Base-by-base conservation (phyloP, 1,140 invertebrate genomes). In the Saccostrea glomerata region DNA sequence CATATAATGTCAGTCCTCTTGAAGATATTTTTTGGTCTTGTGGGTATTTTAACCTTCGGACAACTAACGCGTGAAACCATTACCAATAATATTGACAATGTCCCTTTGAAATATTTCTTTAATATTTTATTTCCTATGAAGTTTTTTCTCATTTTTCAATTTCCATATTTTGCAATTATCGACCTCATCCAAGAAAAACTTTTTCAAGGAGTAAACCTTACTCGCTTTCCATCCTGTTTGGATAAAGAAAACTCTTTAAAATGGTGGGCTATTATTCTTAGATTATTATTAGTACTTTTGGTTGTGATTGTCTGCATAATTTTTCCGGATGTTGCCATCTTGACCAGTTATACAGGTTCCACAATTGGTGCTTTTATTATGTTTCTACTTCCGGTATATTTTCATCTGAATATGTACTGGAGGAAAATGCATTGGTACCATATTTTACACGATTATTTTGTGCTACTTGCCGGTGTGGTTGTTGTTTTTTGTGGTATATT, bases 131-230 rank as follows among this genome's bases (percentile, higher is more conserved):
- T 36, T 36, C 70, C 70, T 4, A 36, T 77, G 70, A 77, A 77
- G 30, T 77, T 77, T 25, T 77, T 77, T 36, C 70, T 77, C 13
- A 36, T 77, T 15, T 77, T 77, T 30, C 70, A 77, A 25, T 77
- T 77, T 77, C 70, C 70, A 25, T 77, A 77, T 77, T 77, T 77
- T 77, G 25, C 70, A 30, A 77, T 77, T 30, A 36, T 77, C 13
- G 70, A 77, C 30, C 70, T 77, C 70, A 25, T 77, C 70, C 70
- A 77, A 77, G 70, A 77, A 36, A 77, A 77, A 77, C 70, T 77
- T 30, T 77, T 77, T 36, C 70, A 77, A 77, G 70, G 70, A 30
- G 9, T 77, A 36, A 77, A 77, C 15, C 25, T 30, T 17, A 15
- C 70, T 2, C 30, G 70, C 13, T 77, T 77, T 30, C 70, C 25